Base-by-base conservation (phyloP, 2,888 invertebrate species). In the Seira musarum region DNA sequence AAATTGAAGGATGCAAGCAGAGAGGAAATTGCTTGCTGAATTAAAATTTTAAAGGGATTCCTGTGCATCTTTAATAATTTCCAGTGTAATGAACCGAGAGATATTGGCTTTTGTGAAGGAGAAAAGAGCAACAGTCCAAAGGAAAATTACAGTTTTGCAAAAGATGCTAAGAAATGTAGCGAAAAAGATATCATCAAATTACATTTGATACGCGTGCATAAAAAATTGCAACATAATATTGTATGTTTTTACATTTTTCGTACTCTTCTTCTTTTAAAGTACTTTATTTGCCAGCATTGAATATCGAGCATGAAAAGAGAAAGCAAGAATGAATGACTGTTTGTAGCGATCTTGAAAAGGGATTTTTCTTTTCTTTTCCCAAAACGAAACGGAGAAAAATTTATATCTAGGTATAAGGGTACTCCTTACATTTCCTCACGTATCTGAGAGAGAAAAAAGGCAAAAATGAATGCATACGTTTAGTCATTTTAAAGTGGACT, bases 161-260 rank as follows among this genome's bases (percentile, higher is more conserved):
- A 60, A 66, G 22, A 19, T 8, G 67, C 3, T 46, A 53, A 79
- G 6, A 25, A 57, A 19, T 68, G 67, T 40, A 71, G 78, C 63
- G 57, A 71, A 64, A 72, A 63, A 67, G 68, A 73, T 79, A 73
- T 73, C 73, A 79, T 79, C 79, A 73, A 79, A 73, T 79, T 73
- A 79, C 53, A 79, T 64, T 63, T 78, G 78, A 78, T 78, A 72
- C 53, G 66, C 71, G 60, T 67, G 10, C 71, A 71, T 77, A 78
- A 66, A 60, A 78, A 68, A 64, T 75, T 76, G 24, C 65, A 40
- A 40, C 40, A 5, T 40, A n/a, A n/a, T n/a, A n/a, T n/a, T n/a
- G n/a, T 40, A 40, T 13, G 40, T 40, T 5, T 40, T 40, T 40
- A 40, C 6, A 40, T 13, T 40, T 40, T 8, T 40, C n/a, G n/a